Evolutionary conservation across 2,113 vertebrate genomes (phyloP).

Genomic region (Saguinus imperator): DNA sequence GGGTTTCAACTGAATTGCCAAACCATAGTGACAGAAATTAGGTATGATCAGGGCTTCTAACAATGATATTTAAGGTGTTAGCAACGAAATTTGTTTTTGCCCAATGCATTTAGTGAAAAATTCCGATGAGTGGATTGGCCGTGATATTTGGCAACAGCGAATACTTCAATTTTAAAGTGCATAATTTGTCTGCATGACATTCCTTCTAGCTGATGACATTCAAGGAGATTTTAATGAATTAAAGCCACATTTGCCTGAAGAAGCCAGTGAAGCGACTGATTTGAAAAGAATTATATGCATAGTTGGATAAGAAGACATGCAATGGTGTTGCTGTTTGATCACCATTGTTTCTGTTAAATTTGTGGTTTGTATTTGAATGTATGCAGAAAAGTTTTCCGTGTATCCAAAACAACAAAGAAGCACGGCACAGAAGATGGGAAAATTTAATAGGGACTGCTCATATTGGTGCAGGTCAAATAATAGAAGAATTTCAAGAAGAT

Average conservation of each 20-base stretch:
- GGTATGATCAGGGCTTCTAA: neutral
- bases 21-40: neutral
- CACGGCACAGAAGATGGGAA: neutral
- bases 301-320: neutral
- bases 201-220: neutral
- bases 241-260: neutral
- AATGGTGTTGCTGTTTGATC: neutral
- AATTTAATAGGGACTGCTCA: neutral
- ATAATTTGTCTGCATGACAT: neutral
- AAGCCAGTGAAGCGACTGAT: neutral
- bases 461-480: neutral
- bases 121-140: neutral
- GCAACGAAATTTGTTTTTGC: neutral
- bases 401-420: neutral
- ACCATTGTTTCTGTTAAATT: neutral
- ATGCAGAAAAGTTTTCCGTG: neutral
- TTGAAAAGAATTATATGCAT: neutral
- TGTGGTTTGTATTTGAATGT: neutral
- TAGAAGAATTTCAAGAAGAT: neutral
- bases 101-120: neutral
- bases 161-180: neutral
- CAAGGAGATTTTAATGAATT: neutral
- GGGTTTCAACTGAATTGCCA: neutral
- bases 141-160: neutral
- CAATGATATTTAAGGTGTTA: neutral